These are phyloP conservation scores for Osmerus mordax DNA, from an alignment of 2,113 vertebrate genomes.

Conservation along the genomic window DNA sequence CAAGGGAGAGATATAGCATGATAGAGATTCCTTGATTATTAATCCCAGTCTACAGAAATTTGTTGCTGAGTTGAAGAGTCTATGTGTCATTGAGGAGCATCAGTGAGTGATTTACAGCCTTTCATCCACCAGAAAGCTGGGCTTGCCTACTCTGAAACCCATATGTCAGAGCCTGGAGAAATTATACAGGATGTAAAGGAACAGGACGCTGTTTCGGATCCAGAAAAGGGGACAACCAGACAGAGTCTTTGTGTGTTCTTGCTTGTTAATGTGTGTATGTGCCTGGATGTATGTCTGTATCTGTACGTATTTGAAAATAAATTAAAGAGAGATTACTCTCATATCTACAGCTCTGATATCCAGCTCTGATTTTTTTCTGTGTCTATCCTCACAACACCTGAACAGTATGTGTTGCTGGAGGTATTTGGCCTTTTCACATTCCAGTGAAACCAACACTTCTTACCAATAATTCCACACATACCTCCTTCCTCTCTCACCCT, in stretches of 20 bases:
- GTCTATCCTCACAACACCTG: too few species aligned
- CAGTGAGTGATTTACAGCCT: not conserved
- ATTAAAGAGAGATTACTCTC: too few species aligned
- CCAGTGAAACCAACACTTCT: conserved; percentile 1
- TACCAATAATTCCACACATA: conserved; percentile 31
- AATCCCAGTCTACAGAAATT: not conserved
- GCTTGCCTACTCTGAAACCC: conserved; percentile 8
- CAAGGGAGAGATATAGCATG: not conserved
- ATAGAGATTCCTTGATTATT: not conserved
- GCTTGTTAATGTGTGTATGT: not conserved
- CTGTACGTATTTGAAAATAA: not conserved
- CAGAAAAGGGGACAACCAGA: not conserved
- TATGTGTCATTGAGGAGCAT: not conserved
- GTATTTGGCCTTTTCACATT: not conserved
- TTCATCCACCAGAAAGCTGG: not conserved
- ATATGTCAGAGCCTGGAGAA: conserved; percentile 7
- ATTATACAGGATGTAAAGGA: not conserved
- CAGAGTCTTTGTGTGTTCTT: not conserved
- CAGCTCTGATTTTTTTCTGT: too few species aligned
- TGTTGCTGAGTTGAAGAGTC: not conserved
- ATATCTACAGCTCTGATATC: too few species aligned
- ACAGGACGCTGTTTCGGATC: too few species aligned
- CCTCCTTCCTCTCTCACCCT: not conserved
- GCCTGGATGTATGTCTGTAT: not conserved
- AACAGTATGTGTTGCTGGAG: too few species aligned